Conservation (phyloP, 2,113 vertebrate genomes). For the Calidris pugnax region DNA sequence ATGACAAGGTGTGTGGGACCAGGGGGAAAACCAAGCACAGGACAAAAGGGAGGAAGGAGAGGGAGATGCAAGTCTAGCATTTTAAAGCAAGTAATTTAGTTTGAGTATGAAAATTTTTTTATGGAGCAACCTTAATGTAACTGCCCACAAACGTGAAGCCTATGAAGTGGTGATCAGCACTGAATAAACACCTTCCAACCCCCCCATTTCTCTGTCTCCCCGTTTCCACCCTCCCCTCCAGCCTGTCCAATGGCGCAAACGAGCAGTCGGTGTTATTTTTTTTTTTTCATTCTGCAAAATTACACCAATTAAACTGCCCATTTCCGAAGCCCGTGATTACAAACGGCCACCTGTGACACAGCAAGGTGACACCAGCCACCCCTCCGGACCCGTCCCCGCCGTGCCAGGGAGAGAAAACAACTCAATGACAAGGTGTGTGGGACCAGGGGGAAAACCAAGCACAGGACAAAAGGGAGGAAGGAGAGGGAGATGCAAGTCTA, state of each 20-base stretch:
- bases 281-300: not conserved
- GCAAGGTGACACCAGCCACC: not conserved
- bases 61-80: not conserved
- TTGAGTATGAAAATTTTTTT: not conserved
- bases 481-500: conserved; percentile 16
- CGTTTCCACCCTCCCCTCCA: not conserved
- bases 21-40: conserved; percentile 37
- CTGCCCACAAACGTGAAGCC: not conserved
- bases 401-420: conserved; percentile 27
- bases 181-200: not conserved
- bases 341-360: not conserved
- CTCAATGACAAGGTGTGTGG: not conserved
- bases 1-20: not conserved
- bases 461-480: conserved; percentile 34
- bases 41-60: conserved; percentile 36
- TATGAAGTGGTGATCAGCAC: not conserved
- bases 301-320: not conserved
- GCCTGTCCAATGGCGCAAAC: not conserved
- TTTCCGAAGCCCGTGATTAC: not conserved
- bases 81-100: conserved; percentile 33
- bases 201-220: not conserved
- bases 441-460: conserved; percentile 29
- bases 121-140: not conserved
- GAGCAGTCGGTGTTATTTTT: not conserved
- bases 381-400: not conserved